A percentile compares a stretch with the other conserved stretches of the same genome.
These are phyloP conservation scores for Melieria picta DNA, from an alignment of 2,888 invertebrate species.

Conservation along the genomic window DNA sequence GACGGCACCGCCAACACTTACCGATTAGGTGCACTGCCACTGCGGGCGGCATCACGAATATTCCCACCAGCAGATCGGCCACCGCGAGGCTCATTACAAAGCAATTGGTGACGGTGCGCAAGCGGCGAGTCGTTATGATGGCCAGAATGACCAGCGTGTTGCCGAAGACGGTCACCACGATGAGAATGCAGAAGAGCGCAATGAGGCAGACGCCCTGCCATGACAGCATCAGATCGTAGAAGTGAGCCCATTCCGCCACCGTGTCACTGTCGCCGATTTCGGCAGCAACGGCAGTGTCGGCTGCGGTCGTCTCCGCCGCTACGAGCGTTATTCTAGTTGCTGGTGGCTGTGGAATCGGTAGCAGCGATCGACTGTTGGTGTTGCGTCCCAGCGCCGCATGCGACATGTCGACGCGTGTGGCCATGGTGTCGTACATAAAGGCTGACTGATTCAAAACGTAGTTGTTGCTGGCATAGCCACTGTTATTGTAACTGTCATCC, in stretches of 20 bases:
- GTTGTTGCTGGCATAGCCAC: conserved; percentile 26
- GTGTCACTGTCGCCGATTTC: conserved; percentile 42
- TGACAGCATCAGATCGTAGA: conserved; percentile 58
- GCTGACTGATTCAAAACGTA: not conserved
- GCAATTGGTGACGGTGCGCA: conserved; percentile 93
- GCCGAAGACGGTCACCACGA: conserved; percentile 81
- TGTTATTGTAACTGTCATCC: conserved; percentile 20
- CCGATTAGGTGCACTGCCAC: conserved; percentile 83
- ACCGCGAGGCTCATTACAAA: conserved; percentile 94
- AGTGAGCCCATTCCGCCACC: conserved; percentile 58
- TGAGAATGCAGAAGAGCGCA: conserved; percentile 73
- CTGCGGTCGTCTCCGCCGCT: conserved; percentile 23
- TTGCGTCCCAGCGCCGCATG: no score
- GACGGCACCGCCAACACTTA: conserved; percentile 64
- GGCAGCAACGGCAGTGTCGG: conserved; percentile 23
- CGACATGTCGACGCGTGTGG: no score
- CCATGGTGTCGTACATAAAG: not conserved
- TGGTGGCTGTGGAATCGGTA: conserved; percentile 2
- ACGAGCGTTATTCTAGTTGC: conserved; percentile 14
- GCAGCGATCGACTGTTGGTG: no score
- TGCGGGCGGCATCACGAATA: conserved; percentile 95
- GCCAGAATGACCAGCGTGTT: conserved; percentile 91
- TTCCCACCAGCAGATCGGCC: conserved; percentile 91
- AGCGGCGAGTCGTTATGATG: conserved; percentile 84
- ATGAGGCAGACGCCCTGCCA: conserved; percentile 72